Conservation (phyloP, 2,888 invertebrate species). For the Gortyna flavago region DNA sequence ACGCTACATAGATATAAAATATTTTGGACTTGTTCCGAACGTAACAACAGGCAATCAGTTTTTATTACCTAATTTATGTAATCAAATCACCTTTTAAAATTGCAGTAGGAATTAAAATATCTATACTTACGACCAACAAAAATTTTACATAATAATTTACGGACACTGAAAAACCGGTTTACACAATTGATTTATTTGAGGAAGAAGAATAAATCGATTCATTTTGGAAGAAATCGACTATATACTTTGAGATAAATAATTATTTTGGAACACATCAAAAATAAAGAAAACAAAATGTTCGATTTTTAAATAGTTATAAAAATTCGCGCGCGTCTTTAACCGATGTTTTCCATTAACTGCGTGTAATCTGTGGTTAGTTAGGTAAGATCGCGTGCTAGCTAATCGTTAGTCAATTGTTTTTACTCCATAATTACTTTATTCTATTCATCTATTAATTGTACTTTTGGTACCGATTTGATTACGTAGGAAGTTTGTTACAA, state of each 20-base stretch:
- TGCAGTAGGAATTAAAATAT: conserved; percentile 9
- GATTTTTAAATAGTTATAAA: neutral
- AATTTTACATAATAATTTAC: conserved; percentile 2
- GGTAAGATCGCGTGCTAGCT: conserved; percentile 48
- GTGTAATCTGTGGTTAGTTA: conserved; percentile 36
- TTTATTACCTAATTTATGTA: conserved; percentile 24
- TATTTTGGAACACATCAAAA: neutral
- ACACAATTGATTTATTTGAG: neutral
- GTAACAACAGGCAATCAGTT: neutral
- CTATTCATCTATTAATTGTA: conserved; percentile 26
- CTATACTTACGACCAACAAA: conserved; percentile 36
- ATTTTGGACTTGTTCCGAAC: conserved; percentile 21
- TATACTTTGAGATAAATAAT: neutral
- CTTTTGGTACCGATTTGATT: conserved; percentile 27
- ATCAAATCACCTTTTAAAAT: conserved; percentile 28
- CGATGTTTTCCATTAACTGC: conserved; percentile 20
- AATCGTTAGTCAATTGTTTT: conserved; percentile 25
- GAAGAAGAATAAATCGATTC: neutral
- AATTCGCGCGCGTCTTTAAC: conserved; percentile 12
- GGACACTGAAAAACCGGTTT: conserved; percentile 19
- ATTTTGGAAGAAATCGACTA: neutral
- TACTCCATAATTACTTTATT: conserved; percentile 47
- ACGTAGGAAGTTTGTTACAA: conserved; percentile 29
- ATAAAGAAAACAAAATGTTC: neutral
- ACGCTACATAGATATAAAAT: neutral